Conservation (phyloP, 2,797 vertebrate species). For the Muscicapa striata region DNA sequence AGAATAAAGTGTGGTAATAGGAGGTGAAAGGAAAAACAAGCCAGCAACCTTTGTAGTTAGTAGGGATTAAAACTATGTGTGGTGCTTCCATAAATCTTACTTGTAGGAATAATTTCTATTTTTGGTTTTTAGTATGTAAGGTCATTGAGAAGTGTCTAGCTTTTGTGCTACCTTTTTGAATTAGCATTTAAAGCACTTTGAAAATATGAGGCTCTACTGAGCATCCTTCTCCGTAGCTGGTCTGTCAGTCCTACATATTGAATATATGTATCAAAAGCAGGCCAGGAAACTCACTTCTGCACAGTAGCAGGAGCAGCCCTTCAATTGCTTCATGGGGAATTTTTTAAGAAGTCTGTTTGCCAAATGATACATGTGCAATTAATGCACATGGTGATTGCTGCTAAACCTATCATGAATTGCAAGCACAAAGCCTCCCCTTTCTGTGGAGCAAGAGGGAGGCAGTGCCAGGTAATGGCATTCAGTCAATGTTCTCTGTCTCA, state of each 20-base stretch:
- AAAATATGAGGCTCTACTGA: neutral
- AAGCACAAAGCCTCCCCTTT: neutral
- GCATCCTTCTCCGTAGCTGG: neutral
- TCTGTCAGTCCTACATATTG: neutral
- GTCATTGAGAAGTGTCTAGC: neutral
- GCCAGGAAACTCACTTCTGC: neutral
- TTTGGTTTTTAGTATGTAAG: neutral
- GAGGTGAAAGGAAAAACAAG: neutral
- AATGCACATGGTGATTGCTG: neutral
- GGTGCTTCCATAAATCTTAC: neutral
- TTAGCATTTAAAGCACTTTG: neutral
- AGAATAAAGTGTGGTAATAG: neutral
- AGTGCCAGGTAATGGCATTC: neutral
- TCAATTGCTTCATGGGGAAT: neutral
- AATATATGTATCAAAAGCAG: neutral
- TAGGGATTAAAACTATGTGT: neutral
- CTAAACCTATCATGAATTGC: neutral
- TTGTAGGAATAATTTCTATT: neutral
- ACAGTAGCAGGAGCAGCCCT: neutral
- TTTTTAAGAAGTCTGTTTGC: neutral
- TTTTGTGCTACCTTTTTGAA: neutral
- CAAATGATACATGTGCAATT: neutral
- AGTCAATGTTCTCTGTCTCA: neutral
- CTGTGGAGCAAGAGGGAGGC: neutral
- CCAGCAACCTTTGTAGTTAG: neutral